Base-by-base conservation (phyloP, 2,113 vertebrate genomes). In the Capreolus pygargus region DNA sequence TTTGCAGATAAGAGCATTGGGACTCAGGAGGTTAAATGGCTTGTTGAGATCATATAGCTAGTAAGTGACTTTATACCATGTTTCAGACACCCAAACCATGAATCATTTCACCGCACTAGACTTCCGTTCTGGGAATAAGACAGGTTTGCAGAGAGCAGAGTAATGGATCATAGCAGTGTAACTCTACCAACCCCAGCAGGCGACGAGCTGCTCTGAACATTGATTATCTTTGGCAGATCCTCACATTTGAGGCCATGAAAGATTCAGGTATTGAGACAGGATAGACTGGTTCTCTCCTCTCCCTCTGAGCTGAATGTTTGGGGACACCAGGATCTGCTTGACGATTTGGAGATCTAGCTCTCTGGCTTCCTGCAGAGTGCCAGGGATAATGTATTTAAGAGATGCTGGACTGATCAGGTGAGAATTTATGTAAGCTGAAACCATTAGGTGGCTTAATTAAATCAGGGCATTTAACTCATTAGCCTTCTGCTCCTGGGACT, bases 381-480 rank as follows among this genome's bases (percentile, higher is more conserved):
- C 88, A 94, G 97, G 84, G 96, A 96, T 94, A 97, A 97, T 97
- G 97, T 95, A 76, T 74, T 50, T 58, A 89, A 78, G 94, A 50
- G 96, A 90, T 27, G 89, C 58, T 93, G 83, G 97, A 94, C 85
- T 0, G 93, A 98, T 98, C 98, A 99, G 98, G 98, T 98, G 98
- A 98, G 98, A 98, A 99, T 98, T 98, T 98, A 99, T 99, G 98
- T 97, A 97, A 98, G 98, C 97, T 79, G 87, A 98, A 98, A 98
- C 98, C 97, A 98, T 99, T 98, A 98, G 97, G 97, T 97, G 90
- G 97, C 98, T 99, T 99, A 99, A 99, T 98, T 99, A 98, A 99
- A 99, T 98, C 98, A 98, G 98, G 98, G 97, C 98, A 95, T 98
- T 99, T 99, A 98, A 98, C 97, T 99, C 98, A 98, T 99, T 99